phyloP scores from a whole-genome alignment of 2,888 invertebrate genomes.

The Salticus scenicus region DNA sequence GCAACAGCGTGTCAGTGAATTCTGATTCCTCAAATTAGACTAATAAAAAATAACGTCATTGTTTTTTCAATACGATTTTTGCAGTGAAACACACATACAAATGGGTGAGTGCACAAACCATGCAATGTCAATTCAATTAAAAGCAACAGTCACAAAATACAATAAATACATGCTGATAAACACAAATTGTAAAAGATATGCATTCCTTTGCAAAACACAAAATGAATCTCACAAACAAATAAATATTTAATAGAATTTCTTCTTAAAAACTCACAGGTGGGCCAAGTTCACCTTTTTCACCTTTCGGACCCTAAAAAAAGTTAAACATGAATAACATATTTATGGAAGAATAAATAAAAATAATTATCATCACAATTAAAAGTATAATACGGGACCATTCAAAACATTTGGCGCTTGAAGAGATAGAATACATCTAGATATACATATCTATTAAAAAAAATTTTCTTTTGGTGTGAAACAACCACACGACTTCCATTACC shows the following conservation, averaged over 20 bases:
- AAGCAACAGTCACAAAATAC: slow-evolving; percentile 16
- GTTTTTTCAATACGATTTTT: background rate
- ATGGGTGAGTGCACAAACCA: slow-evolving; percentile 48
- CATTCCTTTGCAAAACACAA: too few species aligned
- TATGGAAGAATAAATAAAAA: background rate
- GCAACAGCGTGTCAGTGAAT: too few species aligned
- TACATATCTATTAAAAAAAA: too few species aligned
- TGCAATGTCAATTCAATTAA: slow-evolving; percentile 44
- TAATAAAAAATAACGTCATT: too few species aligned
- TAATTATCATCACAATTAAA: background rate
- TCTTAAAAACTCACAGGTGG: slow-evolving; percentile 86
- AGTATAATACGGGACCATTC: background rate
- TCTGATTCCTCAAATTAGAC: too few species aligned
- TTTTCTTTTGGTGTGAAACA: too few species aligned
- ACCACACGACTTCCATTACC: too few species aligned
- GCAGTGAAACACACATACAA: background rate
- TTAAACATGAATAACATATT: too few species aligned
- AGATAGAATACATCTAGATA: too few species aligned
- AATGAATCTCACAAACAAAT: background rate
- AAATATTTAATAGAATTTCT: background rate
- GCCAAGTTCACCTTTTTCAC: slow-evolving; percentile 88
- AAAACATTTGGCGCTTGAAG: too few species aligned
- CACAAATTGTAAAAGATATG: background rate
- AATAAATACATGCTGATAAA: background rate
- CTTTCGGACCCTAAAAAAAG: slow-evolving; percentile 83